Evolutionary conservation across 2,113 vertebrate genomes (phyloP).

Genomic region (Rhegmatorhina hoffmannsi): DNA sequence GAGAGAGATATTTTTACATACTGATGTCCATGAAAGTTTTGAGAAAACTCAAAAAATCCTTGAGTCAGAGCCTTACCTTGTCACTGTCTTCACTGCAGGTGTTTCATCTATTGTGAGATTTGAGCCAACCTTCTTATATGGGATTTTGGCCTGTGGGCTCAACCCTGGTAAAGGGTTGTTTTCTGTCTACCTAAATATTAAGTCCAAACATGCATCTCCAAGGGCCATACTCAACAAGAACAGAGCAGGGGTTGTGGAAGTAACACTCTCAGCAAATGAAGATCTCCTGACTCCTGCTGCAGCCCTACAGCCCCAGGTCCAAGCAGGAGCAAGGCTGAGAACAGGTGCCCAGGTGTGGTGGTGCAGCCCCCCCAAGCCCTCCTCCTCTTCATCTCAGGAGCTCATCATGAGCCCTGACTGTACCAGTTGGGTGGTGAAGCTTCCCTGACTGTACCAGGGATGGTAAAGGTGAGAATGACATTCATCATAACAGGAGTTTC

Average conservation of each 20-base stretch:
- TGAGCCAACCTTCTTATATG: background rate
- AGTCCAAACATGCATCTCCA: background rate
- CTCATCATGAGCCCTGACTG: background rate
- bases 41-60: background rate
- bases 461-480: background rate
- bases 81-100: background rate
- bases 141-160: background rate
- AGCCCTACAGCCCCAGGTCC: background rate
- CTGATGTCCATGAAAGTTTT: background rate
- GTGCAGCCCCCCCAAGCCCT: background rate
- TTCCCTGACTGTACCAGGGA: too few relatives aligned
- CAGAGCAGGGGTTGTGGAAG: background rate
- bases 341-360: background rate
- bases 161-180: background rate
- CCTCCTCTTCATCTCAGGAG: background rate
- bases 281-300: background rate
- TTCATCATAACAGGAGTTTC: background rate
- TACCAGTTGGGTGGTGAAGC: background rate
- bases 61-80: background rate
- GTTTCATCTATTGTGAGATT: background rate
- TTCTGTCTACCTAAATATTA: background rate
- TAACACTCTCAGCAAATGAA: background rate
- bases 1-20: background rate
- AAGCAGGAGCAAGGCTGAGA: background rate
- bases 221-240: background rate